A percentile compares a stretch with the other conserved stretches of the same genome.
phyloP scores from a whole-genome alignment of 2,888 invertebrate species.

The Creontiades dilutus region DNA sequence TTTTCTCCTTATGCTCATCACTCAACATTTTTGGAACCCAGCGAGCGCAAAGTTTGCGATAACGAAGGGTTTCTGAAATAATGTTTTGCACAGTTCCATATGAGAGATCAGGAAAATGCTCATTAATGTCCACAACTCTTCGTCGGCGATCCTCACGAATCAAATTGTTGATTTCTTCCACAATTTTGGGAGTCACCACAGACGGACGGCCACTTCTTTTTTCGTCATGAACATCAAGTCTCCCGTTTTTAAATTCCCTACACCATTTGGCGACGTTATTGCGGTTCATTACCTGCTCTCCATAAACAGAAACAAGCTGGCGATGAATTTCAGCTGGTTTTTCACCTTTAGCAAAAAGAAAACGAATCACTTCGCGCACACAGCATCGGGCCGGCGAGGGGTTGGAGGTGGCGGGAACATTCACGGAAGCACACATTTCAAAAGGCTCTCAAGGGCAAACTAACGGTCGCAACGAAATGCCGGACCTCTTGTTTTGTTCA shows the following conservation, averaged over 20 bases:
- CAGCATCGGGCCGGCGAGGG: constrained; percentile 45
- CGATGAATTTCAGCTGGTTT: constrained; percentile 36
- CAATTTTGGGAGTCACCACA: constrained; percentile 25
- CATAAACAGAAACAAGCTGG: constrained; percentile 49
- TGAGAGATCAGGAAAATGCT: constrained; percentile 31
- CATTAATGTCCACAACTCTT: constrained; percentile 40
- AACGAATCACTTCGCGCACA: constrained; percentile 39
- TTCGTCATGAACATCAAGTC: constrained; percentile 47
- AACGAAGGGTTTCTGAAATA: constrained; percentile 7
- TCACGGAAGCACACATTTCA: constrained; percentile 29
- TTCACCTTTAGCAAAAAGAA: constrained; percentile 37
- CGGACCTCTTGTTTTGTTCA: constrained; percentile 47
- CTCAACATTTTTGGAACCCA: constrained; percentile 61
- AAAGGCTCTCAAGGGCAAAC: constrained; percentile 41
- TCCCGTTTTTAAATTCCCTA: constrained; percentile 41
- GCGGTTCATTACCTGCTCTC: constrained; percentile 35
- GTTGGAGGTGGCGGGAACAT: constrained; percentile 38
- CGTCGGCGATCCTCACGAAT: constrained; percentile 43
- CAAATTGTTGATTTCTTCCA: constrained; percentile 22
- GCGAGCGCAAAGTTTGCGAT: constrained; percentile 39
- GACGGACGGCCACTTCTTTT: constrained; percentile 50
- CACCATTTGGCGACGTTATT: constrained; percentile 29
- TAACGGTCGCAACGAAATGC: constrained; percentile 1
- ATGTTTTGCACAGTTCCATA: constrained; percentile 47
- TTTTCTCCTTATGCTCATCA: constrained; percentile 72